Conservation (phyloP, 2,113 vertebrate species). For the Eublepharis macularius region DNA sequence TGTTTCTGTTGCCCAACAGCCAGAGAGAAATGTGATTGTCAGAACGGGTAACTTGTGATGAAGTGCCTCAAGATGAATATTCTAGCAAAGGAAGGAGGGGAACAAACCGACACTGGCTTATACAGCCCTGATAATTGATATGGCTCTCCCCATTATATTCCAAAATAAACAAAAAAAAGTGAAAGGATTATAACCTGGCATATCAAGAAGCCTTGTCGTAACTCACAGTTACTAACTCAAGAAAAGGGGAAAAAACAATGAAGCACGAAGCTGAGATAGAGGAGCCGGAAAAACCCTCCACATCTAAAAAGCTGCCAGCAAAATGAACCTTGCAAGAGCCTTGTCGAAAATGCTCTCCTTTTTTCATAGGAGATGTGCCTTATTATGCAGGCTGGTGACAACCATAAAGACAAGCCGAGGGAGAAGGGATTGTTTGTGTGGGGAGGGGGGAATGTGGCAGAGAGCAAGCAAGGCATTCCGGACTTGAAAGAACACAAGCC, state of each 20-base stretch:
- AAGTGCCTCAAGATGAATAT: constrained; percentile 57
- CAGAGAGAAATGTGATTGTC: constrained; percentile 61
- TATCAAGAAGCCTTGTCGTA: constrained; percentile 62
- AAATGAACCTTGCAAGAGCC: constrained; percentile 66
- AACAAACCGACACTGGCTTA: constrained; percentile 1
- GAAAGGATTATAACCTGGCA: constrained; percentile 58
- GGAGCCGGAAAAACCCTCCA: constrained; percentile 34
- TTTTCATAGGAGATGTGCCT: constrained; percentile 46
- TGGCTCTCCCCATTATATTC: constrained; percentile 63
- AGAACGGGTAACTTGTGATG: constrained; percentile 65
- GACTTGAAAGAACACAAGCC: neutral
- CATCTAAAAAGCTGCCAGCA: constrained; percentile 66
- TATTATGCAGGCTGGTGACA: constrained; percentile 58
- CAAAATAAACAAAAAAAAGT: constrained; percentile 52
- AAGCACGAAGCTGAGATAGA: constrained; percentile 39
- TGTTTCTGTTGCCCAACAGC: constrained; percentile 67
- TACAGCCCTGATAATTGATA: constrained; percentile 66
- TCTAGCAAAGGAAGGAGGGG: constrained; percentile 54
- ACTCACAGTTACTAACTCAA: constrained; percentile 54
- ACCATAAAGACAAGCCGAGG: constrained; percentile 40
- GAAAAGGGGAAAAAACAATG: constrained; percentile 35
- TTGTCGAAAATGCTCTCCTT: constrained; percentile 42
- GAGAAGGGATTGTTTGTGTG: neutral
- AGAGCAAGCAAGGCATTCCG: neutral
- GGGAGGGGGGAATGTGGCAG: neutral